phyloP scores from a whole-genome alignment of 64 coral and sea anemone species.

The Hydrozoanthus tunicans region DNA sequence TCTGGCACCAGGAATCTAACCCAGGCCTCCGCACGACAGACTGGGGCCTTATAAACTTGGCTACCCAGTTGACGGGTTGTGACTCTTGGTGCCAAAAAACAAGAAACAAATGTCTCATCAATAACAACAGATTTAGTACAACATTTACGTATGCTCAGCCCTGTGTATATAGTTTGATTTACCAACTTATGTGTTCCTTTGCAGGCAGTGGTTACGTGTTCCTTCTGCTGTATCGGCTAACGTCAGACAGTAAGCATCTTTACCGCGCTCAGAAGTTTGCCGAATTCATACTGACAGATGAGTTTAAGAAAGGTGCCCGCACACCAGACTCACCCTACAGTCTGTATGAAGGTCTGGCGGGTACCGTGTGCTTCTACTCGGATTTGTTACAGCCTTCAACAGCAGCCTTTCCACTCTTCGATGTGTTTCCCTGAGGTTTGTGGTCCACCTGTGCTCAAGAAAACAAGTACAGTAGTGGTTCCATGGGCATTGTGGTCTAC shows the following conservation, averaged over 20 bases:
- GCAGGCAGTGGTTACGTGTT: slow-evolving; percentile 94
- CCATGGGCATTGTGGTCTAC: no score
- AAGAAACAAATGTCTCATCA: no score
- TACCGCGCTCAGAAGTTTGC: slow-evolving; percentile 85
- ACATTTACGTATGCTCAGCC: no score
- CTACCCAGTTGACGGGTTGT: no score
- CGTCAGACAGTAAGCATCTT: slow-evolving; percentile 70
- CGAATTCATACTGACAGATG: slow-evolving; percentile 83
- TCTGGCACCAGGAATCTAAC: no score
- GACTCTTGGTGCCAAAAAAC: no score
- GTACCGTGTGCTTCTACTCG: slow-evolving; percentile 83
- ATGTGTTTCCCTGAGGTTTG: slow-evolving; percentile 70
- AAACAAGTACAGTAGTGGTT: no score
- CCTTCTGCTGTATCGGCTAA: slow-evolving; percentile 80
- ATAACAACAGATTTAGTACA: no score
- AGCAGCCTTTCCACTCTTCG: slow-evolving; percentile 89
- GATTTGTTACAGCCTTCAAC: slow-evolving; percentile 68
- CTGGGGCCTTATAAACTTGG: no score
- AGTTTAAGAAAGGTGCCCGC: slow-evolving; percentile 82
- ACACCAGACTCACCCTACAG: slow-evolving; percentile 93
- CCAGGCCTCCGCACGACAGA: no score
- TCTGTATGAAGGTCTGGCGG: slow-evolving; percentile 90
- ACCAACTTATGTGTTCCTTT: background rate
- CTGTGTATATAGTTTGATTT: no score
- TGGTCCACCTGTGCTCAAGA: no score